Evolutionary conservation across 1,140 invertebrate species (phyloP).

Genomic region (Drosophila sturtevanti): DNA sequence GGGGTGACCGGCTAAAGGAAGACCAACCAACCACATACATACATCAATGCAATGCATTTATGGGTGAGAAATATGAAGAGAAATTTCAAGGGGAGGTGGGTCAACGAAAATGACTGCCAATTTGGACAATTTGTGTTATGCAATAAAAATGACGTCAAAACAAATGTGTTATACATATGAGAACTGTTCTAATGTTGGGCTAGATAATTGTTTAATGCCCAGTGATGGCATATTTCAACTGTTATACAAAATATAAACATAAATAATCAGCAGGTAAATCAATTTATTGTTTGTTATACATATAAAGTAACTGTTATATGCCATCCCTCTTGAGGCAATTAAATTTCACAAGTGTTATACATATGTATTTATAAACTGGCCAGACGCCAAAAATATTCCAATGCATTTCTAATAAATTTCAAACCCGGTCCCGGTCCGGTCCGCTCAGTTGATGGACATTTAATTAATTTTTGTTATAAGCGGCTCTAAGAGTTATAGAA

Average conservation of each 20-base stretch:
- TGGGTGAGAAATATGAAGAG: constrained; percentile 6
- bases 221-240: not conserved
- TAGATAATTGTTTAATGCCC: not conserved
- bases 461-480: constrained; percentile 64
- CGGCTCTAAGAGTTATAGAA: constrained; percentile 24
- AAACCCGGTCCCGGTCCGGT: not conserved
- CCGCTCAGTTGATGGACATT: constrained; percentile 37
- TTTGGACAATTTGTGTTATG: constrained; percentile 77
- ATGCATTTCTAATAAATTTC: constrained; percentile 21
- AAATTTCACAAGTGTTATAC: not conserved
- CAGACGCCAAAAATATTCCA: constrained; percentile 21
- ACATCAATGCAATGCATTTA: constrained; percentile 59
- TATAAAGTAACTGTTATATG: not conserved
- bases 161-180: constrained; percentile 35
- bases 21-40: constrained; percentile 34
- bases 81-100: not conserved
- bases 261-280: no score
- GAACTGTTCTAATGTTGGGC: constrained; percentile 39
- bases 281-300: no score
- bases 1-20: not conserved
- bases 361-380: constrained; percentile 15
- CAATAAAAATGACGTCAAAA: constrained; percentile 67
- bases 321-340: not conserved
- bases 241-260: no score
- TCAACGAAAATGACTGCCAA: constrained; percentile 56